A percentile compares a stretch with the other conserved stretches of the same genome.
Evolutionary conservation across 2,888 invertebrate genomes (phyloP).

Genomic region (Heliconius cydno): DNA sequence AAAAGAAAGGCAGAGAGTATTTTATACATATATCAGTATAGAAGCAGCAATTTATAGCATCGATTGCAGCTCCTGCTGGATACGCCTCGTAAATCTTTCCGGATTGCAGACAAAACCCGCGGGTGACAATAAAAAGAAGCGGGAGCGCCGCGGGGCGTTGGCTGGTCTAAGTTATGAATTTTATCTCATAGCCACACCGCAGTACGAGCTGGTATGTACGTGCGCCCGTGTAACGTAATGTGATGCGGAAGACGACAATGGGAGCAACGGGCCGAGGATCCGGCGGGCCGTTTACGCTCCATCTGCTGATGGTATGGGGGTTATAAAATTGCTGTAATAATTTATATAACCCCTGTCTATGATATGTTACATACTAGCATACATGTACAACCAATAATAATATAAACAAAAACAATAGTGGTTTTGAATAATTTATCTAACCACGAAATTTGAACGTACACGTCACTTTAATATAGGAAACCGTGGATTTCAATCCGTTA

Average conservation of each 20-base stretch:
- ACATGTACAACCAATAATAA: not conserved
- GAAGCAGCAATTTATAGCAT: slow-evolving; percentile 33
- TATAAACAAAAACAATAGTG: not conserved
- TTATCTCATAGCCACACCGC: slow-evolving; percentile 33
- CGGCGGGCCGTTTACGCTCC: slow-evolving; percentile 74
- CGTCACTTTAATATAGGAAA: not conserved
- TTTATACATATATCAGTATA: slow-evolving; percentile 28
- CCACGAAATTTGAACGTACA: not conserved
- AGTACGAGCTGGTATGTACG: slow-evolving; percentile 16
- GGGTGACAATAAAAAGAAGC: slow-evolving; percentile 45
- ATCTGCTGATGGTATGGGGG: slow-evolving; percentile 58
- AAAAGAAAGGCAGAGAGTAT: not conserved
- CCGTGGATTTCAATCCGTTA: slow-evolving; percentile 5
- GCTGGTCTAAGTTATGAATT: slow-evolving; percentile 43
- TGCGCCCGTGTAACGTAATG: slow-evolving; percentile 52
- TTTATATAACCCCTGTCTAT: not conserved
- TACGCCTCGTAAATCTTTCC: slow-evolving; percentile 44
- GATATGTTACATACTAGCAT: not conserved
- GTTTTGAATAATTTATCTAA: not conserved
- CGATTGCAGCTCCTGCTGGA: slow-evolving; percentile 38
- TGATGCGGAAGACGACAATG: slow-evolving; percentile 75
- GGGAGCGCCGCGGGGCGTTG: slow-evolving; percentile 43
- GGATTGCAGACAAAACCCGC: slow-evolving; percentile 43
- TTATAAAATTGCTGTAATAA: slow-evolving; percentile 22
- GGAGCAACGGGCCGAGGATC: slow-evolving; percentile 73